Evolutionary conservation across 30 jellyfish, hydroid and myxozoan genomes (phyloP).

Genomic region (Hydractinia symbiolongicarpus): DNA sequence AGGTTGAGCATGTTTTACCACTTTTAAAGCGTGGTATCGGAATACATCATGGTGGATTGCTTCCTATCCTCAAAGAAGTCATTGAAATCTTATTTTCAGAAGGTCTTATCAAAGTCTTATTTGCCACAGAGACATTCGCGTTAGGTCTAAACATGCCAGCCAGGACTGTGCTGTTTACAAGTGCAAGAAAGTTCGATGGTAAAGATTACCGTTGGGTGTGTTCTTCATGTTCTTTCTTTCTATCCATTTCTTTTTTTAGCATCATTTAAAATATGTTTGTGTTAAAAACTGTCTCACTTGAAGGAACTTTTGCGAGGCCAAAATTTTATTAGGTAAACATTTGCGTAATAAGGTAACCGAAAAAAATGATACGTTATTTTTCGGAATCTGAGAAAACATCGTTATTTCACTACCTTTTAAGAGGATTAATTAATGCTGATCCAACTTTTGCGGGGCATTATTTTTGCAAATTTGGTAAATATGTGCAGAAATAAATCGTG

Average conservation of each 20-base stretch:
- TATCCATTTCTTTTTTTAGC: not conserved
- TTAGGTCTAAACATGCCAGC: constrained; percentile 99
- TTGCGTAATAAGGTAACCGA: not conserved
- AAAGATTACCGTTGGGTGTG: constrained; percentile 88
- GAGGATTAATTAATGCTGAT: no score
- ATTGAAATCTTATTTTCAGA: constrained; percentile 93
- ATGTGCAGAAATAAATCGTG: not conserved
- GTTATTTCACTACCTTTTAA: no score
- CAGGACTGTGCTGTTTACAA: constrained; percentile 97
- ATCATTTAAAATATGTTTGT: not conserved
- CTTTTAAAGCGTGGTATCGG: constrained; percentile 92
- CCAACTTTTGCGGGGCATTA: no score
- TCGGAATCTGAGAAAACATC: no score
- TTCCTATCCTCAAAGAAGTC: constrained; percentile 96
- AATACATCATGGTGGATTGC: constrained; percentile 98
- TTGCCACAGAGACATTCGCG: constrained; percentile 99
- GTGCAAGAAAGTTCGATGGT: constrained; percentile 95
- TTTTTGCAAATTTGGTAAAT: no score
- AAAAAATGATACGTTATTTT: no score
- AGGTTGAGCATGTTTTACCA: constrained; percentile 97
- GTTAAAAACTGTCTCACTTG: not conserved
- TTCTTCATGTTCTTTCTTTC: not conserved
- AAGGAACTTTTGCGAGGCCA: not conserved
- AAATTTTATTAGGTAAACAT: not conserved
- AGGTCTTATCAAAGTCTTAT: constrained; percentile 94